Evolutionary conservation across 1,140 invertebrate species (phyloP), one percentile per base, ranked within the genome.

Genomic region (Drosophila biarmipes): DNA sequence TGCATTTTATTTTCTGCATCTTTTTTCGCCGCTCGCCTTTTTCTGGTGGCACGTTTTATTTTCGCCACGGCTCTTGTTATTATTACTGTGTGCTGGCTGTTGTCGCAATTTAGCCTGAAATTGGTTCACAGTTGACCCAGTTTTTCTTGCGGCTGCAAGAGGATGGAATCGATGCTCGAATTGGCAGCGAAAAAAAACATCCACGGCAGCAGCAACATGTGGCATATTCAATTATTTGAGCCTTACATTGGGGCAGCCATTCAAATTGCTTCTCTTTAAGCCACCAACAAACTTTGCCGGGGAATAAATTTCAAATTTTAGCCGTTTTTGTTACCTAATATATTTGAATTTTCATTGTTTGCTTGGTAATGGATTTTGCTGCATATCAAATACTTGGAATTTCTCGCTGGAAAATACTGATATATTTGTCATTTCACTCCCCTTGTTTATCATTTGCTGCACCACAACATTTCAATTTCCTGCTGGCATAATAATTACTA

Each of bases 61-160:
- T 75, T 75, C 58, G 53, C 72, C 55, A 51, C 35, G 31, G 48
- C 72, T 75, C 40, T 74, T 67, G 62, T 51, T 49, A 51, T 74
- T 73, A 51, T 74, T 73, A 61, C 27, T 27, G 58, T 73, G 38
- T 61, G 67, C 51, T 49, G 81, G 43, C 52, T 61, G 80, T 72
- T 80, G 64, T 73, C 56, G 62, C 75, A 76, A 78, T 71, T 82
- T 87, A 82, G 82, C 73, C 69, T 84, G 80, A 82, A 84, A 84
- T 84, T 85, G 80, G 75, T 85, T 77, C 67, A 73, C 59, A 81
- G 73, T 77, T 84, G 80, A 82, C 80, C 80, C 80, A 82, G 75
- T 62, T 79, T 80, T 61, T 43, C 14, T 84, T 84, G 80, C 73
- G 38, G 64, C 49, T 43, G 49, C 63, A 48, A 11, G 43, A 24